Evolutionary conservation across 2,797 vertebrate genomes (phyloP).

Genomic region (Kryptopterus vitreolus): DNA sequence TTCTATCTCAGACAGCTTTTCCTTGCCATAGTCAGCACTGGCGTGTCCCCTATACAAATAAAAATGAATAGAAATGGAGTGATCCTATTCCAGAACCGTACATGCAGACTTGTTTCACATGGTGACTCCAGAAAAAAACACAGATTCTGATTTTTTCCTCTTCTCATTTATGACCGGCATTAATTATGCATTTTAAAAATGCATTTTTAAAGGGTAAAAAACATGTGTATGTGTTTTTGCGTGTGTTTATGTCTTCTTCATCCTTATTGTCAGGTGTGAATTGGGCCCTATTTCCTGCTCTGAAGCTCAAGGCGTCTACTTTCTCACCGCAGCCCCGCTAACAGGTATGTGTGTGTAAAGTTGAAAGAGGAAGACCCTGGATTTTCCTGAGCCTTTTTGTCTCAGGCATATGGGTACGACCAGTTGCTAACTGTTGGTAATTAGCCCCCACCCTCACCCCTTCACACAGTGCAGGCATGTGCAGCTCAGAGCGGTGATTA

Average conservation of each 20-base stretch:
- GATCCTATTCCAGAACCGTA: not conserved
- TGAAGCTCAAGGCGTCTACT: slow-evolving; percentile 35
- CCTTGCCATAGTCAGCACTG: no score
- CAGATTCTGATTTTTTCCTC: not conserved
- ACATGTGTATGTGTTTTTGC: not conserved
- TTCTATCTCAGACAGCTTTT: no score
- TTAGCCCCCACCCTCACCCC: not conserved
- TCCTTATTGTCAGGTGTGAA: slow-evolving; percentile 46
- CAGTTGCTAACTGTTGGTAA: slow-evolving; percentile 39
- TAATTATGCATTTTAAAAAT: not conserved
- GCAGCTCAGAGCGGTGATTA: slow-evolving; percentile 46
- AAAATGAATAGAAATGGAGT: no score
- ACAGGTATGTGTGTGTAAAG: slow-evolving; percentile 35
- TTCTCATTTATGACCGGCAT: not conserved
- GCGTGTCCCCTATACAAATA: no score
- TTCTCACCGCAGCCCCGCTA: slow-evolving; percentile 41
- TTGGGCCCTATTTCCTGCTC: slow-evolving; percentile 49
- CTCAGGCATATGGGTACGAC: slow-evolving; percentile 21
- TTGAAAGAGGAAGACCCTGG: slow-evolving; percentile 19
- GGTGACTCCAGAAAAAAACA: not conserved
- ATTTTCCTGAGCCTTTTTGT: slow-evolving; percentile 40
- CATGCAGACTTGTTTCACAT: not conserved
- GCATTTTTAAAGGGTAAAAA: slow-evolving; percentile 1
- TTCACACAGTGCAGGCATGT: slow-evolving; percentile 44
- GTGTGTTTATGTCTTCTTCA: not conserved